Percentiles rank a stretch among this genome's conserved stretches.
These are phyloP conservation scores for Ceratothoa steindachneri DNA, from an alignment of 2,888 invertebrate species.

Conservation along the genomic window DNA sequence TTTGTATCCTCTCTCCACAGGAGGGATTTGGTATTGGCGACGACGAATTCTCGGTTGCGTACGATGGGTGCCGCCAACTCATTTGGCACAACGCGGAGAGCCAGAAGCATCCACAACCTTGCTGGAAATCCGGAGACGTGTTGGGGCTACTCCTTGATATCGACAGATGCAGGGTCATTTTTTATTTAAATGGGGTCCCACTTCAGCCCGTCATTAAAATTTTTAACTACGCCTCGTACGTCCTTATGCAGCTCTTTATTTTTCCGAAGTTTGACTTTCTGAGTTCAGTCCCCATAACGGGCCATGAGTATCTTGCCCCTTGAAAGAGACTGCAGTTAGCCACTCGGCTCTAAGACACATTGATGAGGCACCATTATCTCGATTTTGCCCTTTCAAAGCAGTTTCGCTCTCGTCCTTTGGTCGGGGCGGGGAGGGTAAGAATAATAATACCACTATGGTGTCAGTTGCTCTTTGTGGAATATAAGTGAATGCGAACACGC, in stretches of 20 bases:
- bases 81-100: slow-evolving; percentile 84
- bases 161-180: slow-evolving; percentile 66
- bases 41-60: slow-evolving; percentile 80
- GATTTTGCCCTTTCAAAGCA: too few relatives aligned
- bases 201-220: slow-evolving; percentile 68
- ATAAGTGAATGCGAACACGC: too few relatives aligned
- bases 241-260: slow-evolving; percentile 16
- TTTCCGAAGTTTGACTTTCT: too few relatives aligned
- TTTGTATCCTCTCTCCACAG: too few relatives aligned
- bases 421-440: too few relatives aligned
- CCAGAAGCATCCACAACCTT: slow-evolving; percentile 57
- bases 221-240: slow-evolving; percentile 70
- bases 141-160: slow-evolving; percentile 81
- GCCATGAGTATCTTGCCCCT: too few relatives aligned
- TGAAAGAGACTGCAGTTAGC: slow-evolving; percentile 5
- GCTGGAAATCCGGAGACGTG: slow-evolving; percentile 79
- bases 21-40: slow-evolving; percentile 95
- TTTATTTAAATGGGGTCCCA: slow-evolving; percentile 74
- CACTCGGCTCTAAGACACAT: background rate
- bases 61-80: slow-evolving; percentile 74
- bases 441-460: too few relatives aligned
- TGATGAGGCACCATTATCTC: too few relatives aligned
- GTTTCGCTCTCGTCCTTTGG: too few relatives aligned
- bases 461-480: too few relatives aligned
- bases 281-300: too few relatives aligned